Percentiles rank a stretch among this genome's conserved stretches.
These are phyloP conservation scores for Chrysina gloriosa DNA, from an alignment of 2,888 invertebrate species.

Conservation along the genomic window DNA sequence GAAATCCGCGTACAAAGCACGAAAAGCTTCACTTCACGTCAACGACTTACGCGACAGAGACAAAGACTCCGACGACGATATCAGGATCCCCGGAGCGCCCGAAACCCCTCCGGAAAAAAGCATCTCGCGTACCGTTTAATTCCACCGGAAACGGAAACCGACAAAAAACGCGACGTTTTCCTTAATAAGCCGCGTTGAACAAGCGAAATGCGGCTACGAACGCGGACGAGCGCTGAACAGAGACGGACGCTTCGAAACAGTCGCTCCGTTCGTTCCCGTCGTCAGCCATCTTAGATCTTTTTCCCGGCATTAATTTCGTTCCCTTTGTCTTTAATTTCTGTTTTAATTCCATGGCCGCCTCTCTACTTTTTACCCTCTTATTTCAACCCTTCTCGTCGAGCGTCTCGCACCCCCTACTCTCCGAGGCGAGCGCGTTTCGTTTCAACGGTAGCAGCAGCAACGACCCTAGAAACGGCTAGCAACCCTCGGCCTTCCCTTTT, in stretches of 20 bases:
- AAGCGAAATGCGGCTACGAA: not conserved
- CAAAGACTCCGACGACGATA: slow-evolving; percentile 3
- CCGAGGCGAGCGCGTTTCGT: slow-evolving; percentile 35
- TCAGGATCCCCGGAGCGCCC: not conserved
- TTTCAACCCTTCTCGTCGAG: slow-evolving; percentile 58
- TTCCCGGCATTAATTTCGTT: slow-evolving; percentile 63
- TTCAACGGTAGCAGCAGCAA: slow-evolving; percentile 10
- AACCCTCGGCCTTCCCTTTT: slow-evolving; percentile 32
- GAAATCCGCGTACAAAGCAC: not conserved
- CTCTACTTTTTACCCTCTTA: slow-evolving; percentile 65
- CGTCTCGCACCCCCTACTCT: slow-evolving; percentile 44
- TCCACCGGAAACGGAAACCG: slow-evolving; percentile 18
- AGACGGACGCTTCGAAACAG: not conserved
- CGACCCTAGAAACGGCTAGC: slow-evolving; percentile 11
- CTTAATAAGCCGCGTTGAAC: slow-evolving; percentile 20
- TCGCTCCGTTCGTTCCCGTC: not conserved
- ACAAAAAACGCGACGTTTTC: slow-evolving; percentile 9
- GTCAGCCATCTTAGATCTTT: slow-evolving; percentile 58
- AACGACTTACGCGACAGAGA: not conserved
- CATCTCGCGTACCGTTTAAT: slow-evolving; percentile 16
- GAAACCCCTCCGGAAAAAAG: not conserved
- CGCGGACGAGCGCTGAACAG: not conserved
- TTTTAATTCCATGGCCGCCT: slow-evolving; percentile 65
- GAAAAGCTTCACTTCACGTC: not conserved
- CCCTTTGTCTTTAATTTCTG: slow-evolving; percentile 65